Conservation (phyloP, 2,113 vertebrate species). For the Syrmaticus mikado region DNA sequence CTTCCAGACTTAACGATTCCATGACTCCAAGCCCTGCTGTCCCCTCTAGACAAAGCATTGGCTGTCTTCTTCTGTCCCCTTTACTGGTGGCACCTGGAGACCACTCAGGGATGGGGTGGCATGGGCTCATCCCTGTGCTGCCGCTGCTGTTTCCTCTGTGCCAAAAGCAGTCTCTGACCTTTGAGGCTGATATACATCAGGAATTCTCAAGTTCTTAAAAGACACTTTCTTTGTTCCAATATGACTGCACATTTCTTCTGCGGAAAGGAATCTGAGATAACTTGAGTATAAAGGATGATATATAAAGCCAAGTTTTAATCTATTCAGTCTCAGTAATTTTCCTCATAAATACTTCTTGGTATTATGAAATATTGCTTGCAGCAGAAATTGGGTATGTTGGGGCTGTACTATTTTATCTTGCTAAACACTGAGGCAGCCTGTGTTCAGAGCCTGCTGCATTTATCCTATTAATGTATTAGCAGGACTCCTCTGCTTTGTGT, state of each 20-base stretch:
- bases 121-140: background rate
- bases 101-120: background rate
- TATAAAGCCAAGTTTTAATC: conserved; percentile 65
- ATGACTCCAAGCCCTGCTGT: accelerated
- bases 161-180: background rate
- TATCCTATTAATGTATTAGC: background rate
- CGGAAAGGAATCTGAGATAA: conserved; percentile 9
- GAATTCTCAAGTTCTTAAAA: background rate
- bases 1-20: no score
- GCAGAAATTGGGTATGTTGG: conserved; percentile 2
- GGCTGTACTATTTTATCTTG: conserved; percentile 32
- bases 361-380: conserved; percentile 32
- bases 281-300: conserved; percentile 24
- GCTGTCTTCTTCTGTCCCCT: background rate
- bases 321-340: conserved; percentile 47
- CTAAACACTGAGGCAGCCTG: background rate
- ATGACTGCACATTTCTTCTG: background rate
- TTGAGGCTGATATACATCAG: background rate
- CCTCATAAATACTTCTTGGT: conserved; percentile 62
- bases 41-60: accelerated
- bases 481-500: background rate
- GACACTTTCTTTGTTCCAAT: background rate
- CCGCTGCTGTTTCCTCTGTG: background rate
- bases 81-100: background rate
- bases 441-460: background rate